A percentile compares a stretch with the other conserved stretches of the same genome.
Evolutionary conservation across 2,113 vertebrate species (phyloP).

Genomic region (Sinocyclocheilus grahami): DNA sequence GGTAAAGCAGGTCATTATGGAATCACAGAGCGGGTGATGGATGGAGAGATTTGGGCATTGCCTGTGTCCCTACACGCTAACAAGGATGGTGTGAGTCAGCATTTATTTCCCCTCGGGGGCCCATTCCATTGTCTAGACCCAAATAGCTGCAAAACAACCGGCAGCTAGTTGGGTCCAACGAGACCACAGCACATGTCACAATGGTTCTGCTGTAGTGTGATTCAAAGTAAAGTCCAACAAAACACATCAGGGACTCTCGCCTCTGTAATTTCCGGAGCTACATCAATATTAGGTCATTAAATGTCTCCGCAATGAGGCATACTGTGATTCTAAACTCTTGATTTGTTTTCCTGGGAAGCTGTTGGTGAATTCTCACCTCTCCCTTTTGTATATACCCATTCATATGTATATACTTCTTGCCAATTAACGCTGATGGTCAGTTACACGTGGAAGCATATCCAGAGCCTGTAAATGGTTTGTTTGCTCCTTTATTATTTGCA

Average conservation of each 20-base stretch:
- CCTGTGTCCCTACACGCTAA: conserved; percentile 47
- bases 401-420: neutral
- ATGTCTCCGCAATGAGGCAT: neutral
- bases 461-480: conserved; percentile 13
- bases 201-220: neutral
- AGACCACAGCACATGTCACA: neutral
- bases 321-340: conserved; percentile 3
- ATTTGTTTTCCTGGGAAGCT: conserved; percentile 11
- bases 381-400: neutral
- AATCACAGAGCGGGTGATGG: conserved; percentile 56
- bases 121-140: conserved; percentile 57
- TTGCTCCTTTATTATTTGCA: conserved; percentile 3
- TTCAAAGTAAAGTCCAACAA: conserved; percentile 18
- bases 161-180: neutral
- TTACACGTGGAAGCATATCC: neutral
- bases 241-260: neutral
- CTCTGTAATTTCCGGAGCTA: neutral
- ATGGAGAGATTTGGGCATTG: conserved; percentile 52
- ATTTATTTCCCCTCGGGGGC: conserved; percentile 39
- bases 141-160: conserved; percentile 34
- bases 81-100: conserved; percentile 56
- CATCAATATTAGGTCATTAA: conserved; percentile 11
- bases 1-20: conserved; percentile 57
- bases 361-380: neutral
- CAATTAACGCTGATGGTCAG: neutral